phyloP scores from a whole-genome alignment of 92 coral and sea anemone genomes.

The Epizoanthus illoricatus region DNA sequence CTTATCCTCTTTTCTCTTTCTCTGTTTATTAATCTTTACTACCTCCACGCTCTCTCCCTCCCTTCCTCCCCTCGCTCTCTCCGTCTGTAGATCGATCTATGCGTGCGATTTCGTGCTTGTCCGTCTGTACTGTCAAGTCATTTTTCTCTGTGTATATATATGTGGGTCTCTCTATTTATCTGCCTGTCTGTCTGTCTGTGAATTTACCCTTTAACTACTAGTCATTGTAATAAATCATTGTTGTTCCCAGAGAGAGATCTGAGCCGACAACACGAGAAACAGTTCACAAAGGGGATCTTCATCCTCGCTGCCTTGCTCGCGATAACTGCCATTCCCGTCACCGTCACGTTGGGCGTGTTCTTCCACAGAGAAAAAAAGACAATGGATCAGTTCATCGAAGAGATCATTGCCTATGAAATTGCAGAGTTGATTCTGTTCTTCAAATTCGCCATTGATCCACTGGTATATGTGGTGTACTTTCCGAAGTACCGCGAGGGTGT shows the following conservation, averaged over 20 bases:
- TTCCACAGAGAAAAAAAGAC: background rate
- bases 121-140: too few relatives aligned
- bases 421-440: slow-evolving; percentile 46
- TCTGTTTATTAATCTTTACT: too few relatives aligned
- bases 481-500: slow-evolving; percentile 65
- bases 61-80: too few relatives aligned
- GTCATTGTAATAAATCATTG: background rate
- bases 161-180: too few relatives aligned
- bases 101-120: too few relatives aligned
- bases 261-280: slow-evolving; percentile 59
- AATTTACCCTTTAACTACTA: too few relatives aligned
- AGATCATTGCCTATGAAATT: slow-evolving; percentile 42
- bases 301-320: slow-evolving; percentile 57
- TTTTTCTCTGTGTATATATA: too few relatives aligned
- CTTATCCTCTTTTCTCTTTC: too few relatives aligned
- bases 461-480: slow-evolving; percentile 62
- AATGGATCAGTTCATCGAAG: slow-evolving; percentile 7
- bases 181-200: too few relatives aligned
- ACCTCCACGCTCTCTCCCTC: too few relatives aligned
- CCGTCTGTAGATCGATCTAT: too few relatives aligned
- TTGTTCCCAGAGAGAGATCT: slow-evolving; percentile 26
- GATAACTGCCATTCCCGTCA: slow-evolving; percentile 66
- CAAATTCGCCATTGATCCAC: slow-evolving; percentile 75
- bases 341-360: slow-evolving; percentile 42
- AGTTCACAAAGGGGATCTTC: slow-evolving; percentile 71